phyloP scores from a whole-genome alignment of 2,113 vertebrate genomes.

The Gadus chalcogrammus region DNA sequence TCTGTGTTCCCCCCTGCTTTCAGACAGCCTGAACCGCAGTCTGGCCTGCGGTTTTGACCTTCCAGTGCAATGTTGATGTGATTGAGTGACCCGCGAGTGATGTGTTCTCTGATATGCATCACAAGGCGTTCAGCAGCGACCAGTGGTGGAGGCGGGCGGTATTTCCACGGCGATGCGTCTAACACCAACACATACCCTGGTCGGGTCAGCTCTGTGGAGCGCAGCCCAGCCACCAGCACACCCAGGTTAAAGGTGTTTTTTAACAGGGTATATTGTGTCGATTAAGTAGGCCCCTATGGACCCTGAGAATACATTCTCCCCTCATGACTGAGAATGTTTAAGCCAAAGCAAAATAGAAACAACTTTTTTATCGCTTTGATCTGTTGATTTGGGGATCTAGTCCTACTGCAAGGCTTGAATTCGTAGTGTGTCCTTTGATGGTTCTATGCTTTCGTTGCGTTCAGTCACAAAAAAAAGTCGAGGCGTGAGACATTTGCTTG shows the following conservation, averaged over 20 bases:
- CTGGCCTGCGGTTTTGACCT: background rate
- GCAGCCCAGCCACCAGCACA: slow-evolving; percentile 77
- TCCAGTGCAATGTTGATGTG: background rate
- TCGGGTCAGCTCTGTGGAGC: slow-evolving; percentile 83
- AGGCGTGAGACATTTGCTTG: too few species aligned
- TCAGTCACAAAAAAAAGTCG: too few species aligned
- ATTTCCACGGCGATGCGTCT: slow-evolving; percentile 81
- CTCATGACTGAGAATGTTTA: too few species aligned
- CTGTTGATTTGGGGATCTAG: too few species aligned
- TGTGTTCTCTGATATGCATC: slow-evolving; percentile 15
- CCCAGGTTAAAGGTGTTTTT: slow-evolving; percentile 57
- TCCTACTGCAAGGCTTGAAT: too few species aligned
- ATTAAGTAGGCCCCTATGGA: too few species aligned
- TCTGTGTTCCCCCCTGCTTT: background rate
- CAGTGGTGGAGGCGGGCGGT: slow-evolving; percentile 74
- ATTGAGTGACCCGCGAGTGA: background rate
- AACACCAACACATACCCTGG: slow-evolving; percentile 87
- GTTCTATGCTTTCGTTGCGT: too few species aligned
- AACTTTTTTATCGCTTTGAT: too few species aligned
- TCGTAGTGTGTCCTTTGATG: too few species aligned
- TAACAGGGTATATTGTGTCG: too few species aligned
- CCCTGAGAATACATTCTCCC: too few species aligned
- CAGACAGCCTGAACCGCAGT: background rate
- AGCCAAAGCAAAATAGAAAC: too few species aligned
- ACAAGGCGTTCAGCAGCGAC: slow-evolving; percentile 86